A percentile compares a stretch with the other conserved stretches of the same genome.
Evolutionary conservation across 2,888 invertebrate genomes (phyloP).

Genomic region (Chorisops tibialis): DNA sequence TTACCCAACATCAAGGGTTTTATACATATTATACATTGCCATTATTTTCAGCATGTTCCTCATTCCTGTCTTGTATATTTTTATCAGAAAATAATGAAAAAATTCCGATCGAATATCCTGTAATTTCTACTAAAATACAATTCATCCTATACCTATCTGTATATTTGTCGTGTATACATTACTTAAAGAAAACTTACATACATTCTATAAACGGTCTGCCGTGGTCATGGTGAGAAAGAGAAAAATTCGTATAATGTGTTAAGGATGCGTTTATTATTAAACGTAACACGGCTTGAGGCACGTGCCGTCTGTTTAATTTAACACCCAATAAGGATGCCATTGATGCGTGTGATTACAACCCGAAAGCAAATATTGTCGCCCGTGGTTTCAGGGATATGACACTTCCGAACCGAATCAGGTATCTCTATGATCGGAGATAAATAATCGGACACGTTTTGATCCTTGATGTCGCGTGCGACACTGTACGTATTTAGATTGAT

Average conservation of each 20-base stretch:
- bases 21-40: no score
- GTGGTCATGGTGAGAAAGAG: neutral
- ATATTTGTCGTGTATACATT: no score
- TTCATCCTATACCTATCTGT: no score
- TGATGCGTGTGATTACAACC: slow-evolving; percentile 30
- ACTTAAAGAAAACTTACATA: no score
- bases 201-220: no score
- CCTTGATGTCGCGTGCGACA: slow-evolving; percentile 16
- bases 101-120: slow-evolving; percentile 12
- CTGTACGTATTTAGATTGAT: neutral
- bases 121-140: neutral
- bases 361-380: slow-evolving; percentile 30
- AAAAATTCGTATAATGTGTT: slow-evolving; percentile 13
- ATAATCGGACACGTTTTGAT: slow-evolving; percentile 20
- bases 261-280: slow-evolving; percentile 16
- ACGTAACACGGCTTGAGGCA: slow-evolving; percentile 9
- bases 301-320: slow-evolving; percentile 32
- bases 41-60: no score
- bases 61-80: no score
- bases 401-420: slow-evolving; percentile 6
- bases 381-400: slow-evolving; percentile 25
- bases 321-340: slow-evolving; percentile 30
- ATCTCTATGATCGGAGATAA: slow-evolving; percentile 20
- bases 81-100: no score
- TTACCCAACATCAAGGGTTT: no score